Percentiles rank a stretch among this genome's conserved stretches.
Evolutionary conservation across 1,140 invertebrate species (phyloP).

Genomic region (Drosophila dunni): DNA sequence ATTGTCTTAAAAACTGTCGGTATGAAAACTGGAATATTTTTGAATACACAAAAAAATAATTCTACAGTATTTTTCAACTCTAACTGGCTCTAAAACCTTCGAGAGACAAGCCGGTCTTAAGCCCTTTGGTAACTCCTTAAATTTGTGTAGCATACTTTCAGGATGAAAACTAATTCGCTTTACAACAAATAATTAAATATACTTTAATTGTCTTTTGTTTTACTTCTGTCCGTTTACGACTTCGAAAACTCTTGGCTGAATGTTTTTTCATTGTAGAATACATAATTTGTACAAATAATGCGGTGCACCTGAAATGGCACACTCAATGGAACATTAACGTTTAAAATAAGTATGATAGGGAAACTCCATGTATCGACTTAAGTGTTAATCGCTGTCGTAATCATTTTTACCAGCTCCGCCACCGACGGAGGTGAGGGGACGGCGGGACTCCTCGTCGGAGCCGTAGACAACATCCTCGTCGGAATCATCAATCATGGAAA

Average conservation of each 20-base stretch:
- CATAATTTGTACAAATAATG: slow-evolving; percentile 62
- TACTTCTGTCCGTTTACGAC: slow-evolving; percentile 11
- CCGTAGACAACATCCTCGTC: slow-evolving; percentile 99
- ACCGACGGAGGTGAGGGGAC: slow-evolving; percentile 86
- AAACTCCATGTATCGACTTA: neutral
- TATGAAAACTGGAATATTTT: no score
- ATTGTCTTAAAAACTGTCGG: no score
- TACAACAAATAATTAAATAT: slow-evolving; percentile 28
- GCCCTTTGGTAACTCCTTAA: no score
- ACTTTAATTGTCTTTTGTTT: slow-evolving; percentile 21
- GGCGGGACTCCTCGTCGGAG: slow-evolving; percentile 94
- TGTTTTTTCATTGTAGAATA: slow-evolving; percentile 38
- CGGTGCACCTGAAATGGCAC: neutral
- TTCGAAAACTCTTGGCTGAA: slow-evolving; percentile 41
- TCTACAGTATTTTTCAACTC: no score
- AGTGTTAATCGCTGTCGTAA: slow-evolving; percentile 88
- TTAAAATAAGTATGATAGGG: slow-evolving; percentile 46
- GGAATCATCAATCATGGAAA: slow-evolving; percentile 99
- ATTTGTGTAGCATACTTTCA: no score
- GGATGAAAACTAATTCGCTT: no score
- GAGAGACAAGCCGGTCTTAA: no score
- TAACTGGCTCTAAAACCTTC: no score
- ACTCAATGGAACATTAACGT: slow-evolving; percentile 66
- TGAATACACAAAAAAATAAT: no score
- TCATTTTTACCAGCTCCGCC: slow-evolving; percentile 87